Conservation (phyloP, 1,140 invertebrate genomes). For the Meloidogyne chitwoodi region DNA sequence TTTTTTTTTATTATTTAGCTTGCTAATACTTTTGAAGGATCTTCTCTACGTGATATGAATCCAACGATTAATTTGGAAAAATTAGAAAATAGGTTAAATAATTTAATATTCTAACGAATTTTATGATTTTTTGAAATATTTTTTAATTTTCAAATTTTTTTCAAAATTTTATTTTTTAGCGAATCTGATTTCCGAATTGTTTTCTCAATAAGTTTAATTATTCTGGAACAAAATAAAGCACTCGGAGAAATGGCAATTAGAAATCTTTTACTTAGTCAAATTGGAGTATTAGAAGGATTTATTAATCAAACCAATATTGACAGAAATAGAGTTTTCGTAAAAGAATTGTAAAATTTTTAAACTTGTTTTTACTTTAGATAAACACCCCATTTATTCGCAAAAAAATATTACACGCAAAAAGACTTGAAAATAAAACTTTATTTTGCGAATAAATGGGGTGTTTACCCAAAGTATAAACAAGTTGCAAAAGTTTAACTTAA, state of each 20-base stretch:
- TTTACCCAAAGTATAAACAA: too few species aligned
- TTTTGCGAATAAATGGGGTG: too few species aligned
- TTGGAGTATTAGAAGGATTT: slow-evolving; percentile 8
- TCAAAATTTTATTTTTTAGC: background rate
- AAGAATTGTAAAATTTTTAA: background rate
- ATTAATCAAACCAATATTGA: slow-evolving; percentile 13
- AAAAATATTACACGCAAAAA: too few species aligned
- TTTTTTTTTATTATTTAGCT: slow-evolving; percentile 6
- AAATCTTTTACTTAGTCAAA: slow-evolving; percentile 13
- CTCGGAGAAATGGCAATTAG: background rate
- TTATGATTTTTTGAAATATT: too few species aligned
- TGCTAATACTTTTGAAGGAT: slow-evolving; percentile 2
- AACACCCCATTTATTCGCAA: too few species aligned
- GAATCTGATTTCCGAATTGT: slow-evolving; percentile 1
- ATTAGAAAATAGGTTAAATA: slow-evolving; percentile 8
- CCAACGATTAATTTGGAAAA: slow-evolving; percentile 1
- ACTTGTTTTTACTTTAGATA: too few species aligned
- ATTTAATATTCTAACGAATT: background rate
- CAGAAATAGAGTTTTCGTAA: slow-evolving; percentile 9
- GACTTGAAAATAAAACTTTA: too few species aligned
- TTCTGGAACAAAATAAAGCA: slow-evolving; percentile 13
- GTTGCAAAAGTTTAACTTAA: too few species aligned
- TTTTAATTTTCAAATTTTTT: too few species aligned
- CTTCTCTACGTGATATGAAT: slow-evolving; percentile 13
- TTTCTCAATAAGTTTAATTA: slow-evolving; percentile 9